phyloP scores from a whole-genome alignment of 2,113 vertebrate genomes.

The Tenebrosternarchus preto region DNA sequence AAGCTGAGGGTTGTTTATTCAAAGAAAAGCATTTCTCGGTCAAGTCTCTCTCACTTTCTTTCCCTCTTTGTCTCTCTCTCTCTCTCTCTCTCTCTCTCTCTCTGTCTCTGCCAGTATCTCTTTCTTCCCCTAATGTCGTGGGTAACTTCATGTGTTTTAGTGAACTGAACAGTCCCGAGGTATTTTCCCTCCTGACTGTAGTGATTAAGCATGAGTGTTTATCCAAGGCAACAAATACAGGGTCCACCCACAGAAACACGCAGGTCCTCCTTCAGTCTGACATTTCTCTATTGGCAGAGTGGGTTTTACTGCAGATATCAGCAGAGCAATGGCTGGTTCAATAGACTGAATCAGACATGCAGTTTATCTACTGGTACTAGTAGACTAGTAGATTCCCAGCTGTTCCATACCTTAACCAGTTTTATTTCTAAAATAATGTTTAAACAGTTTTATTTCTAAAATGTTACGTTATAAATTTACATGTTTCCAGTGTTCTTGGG shows the following conservation, averaged over 20 bases:
- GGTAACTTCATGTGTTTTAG: conserved; percentile 5
- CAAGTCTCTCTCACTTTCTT: conserved; percentile 19
- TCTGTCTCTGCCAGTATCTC: not conserved
- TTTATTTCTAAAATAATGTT: no score
- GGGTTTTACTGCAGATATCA: conserved; percentile 4
- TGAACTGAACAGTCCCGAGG: conserved; percentile 10
- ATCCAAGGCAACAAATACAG: conserved; percentile 16
- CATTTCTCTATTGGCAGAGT: conserved; percentile 20
- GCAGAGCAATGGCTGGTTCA: not conserved
- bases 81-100: not conserved
- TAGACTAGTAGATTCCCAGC: not conserved
- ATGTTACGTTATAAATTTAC: not conserved
- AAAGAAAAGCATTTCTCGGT: conserved; percentile 46
- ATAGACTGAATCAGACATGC: not conserved
- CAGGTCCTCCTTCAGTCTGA: not conserved
- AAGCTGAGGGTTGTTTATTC: conserved; percentile 54
- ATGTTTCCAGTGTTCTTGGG: not conserved
- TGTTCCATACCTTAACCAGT: no score
- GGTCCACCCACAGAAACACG: conserved; percentile 1
- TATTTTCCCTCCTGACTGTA: not conserved
- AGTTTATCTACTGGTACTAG: not conserved
- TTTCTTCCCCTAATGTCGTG: conserved; percentile 7
- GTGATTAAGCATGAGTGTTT: conserved; percentile 23
- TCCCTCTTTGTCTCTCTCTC: not conserved
- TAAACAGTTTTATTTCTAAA: no score